Base-by-base conservation (phyloP, 2,797 vertebrate genomes). In the Anguilla obscura region DNA sequence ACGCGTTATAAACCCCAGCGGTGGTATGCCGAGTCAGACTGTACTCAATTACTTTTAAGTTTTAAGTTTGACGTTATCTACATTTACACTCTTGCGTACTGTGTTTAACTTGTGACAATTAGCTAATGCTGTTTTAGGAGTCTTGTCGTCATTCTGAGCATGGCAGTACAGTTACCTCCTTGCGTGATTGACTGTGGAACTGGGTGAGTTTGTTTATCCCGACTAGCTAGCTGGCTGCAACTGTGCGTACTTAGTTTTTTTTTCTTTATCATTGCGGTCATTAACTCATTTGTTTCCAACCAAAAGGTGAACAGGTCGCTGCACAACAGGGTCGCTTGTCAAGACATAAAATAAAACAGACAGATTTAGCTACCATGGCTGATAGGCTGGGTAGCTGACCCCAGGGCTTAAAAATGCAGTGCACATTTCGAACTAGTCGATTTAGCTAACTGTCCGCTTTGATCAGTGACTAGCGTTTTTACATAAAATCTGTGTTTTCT, bases 111-210 rank as follows among this genome's bases (percentile, higher is more conserved):
- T 48, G 21, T 48, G 30, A 45, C 30, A 45, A 69, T 7, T 63
- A 6, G 54, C 84, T 87, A 33, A 85, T 85, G 85, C 5, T 76
- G n/a, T 87, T 86, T 3, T 86, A 86, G 56, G 30, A 69, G 63
- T 18, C 63, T n/a, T 40, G 21, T 74, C 66, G 63, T 88, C 87
- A 85, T 69, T 24, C 50, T 24, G 52, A 86, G 69, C 66, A 88
- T 97, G 96, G 96, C 96, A 91, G 94, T 93, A 92, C 96, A 93
- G 90, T 94, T 98, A 90, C 98, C 97, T 94, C 97, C 97, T 85
- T 98, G 96, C 94, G 98, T 98, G 89, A 97, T 98, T 30, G 98
- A 98, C 94, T 97, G 97, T 87, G 97, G 98, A 91, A 98, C 97
- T 1, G 97, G 96, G 96, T 96, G 94, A 97, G 96, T 95, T 92